Percentiles rank a stretch among this genome's conserved stretches.
Conservation (phyloP, 1,140 invertebrate species). For the Euglossa dilemma region DNA sequence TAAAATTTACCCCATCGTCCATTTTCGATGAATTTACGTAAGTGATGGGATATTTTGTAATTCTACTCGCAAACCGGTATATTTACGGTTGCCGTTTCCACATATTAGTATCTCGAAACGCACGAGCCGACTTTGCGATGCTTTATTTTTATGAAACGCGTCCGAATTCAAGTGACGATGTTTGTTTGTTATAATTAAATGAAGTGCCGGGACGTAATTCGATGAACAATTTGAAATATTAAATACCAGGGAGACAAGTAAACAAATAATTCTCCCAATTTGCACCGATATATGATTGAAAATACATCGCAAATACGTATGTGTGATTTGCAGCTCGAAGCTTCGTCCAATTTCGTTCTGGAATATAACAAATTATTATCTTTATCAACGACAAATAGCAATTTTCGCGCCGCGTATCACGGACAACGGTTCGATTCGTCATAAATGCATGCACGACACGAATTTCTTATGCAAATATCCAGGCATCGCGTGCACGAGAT, state of each 20-base stretch:
- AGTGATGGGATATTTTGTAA: neutral
- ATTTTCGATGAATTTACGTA: neutral
- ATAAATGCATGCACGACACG: neutral
- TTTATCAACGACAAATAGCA: neutral
- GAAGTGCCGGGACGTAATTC: neutral
- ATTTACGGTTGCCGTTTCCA: no score
- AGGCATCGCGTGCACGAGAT: neutral
- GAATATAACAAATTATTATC: neutral
- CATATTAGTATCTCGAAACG: neutral
- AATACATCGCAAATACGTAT: no score
- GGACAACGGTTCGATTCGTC: neutral
- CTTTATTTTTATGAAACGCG: neutral
- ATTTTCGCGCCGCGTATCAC: no score
- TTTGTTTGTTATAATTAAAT: neutral
- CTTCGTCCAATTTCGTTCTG: neutral
- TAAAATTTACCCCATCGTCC: no score
- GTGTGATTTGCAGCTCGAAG: neutral
- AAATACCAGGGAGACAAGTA: no score
- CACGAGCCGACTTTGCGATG: neutral
- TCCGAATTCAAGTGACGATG: neutral
- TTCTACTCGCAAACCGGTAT: neutral
- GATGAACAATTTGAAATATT: neutral
- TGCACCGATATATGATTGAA: neutral
- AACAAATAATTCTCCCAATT: neutral
- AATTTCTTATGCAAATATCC: neutral